phyloP scores from a whole-genome alignment of 2,113 vertebrate genomes.

The Chlorodrepanis virens region DNA sequence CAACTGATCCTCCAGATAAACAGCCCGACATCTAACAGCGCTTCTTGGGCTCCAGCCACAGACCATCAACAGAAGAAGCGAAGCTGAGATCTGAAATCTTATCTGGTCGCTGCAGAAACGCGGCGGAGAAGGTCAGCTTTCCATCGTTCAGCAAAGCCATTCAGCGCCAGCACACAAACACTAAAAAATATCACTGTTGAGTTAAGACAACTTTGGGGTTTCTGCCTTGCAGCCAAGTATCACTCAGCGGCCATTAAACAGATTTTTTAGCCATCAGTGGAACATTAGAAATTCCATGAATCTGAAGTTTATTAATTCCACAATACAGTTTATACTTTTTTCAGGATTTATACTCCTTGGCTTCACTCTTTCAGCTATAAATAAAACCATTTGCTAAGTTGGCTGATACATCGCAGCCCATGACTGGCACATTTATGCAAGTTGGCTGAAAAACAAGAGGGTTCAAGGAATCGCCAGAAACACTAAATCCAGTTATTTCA shows the following conservation, averaged over 20 bases:
- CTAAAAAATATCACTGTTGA: constrained; percentile 58
- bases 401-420: constrained; percentile 54
- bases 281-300: constrained; percentile 72
- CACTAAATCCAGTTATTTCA: constrained; percentile 63
- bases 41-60: neutral
- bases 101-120: constrained; percentile 59
- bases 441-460: constrained; percentile 54
- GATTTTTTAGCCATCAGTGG: constrained; percentile 69
- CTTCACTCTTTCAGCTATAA: constrained; percentile 60
- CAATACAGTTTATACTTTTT: constrained; percentile 63
- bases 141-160: constrained; percentile 55
- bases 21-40: neutral
- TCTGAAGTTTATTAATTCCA: constrained; percentile 72
- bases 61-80: constrained; percentile 19
- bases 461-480: constrained; percentile 65
- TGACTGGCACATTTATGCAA: constrained; percentile 69
- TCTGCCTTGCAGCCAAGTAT: constrained; percentile 63
- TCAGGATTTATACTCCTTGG: constrained; percentile 68
- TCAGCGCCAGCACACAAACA: constrained; percentile 30
- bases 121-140: constrained; percentile 33
- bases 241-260: constrained; percentile 64
- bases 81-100: constrained; percentile 60
- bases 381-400: constrained; percentile 70
- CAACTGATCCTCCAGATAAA: constrained; percentile 33
- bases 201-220: constrained; percentile 63